Conservation (phyloP, 2,888 invertebrate species). For the Cataglyphis rosenhaueri region DNA sequence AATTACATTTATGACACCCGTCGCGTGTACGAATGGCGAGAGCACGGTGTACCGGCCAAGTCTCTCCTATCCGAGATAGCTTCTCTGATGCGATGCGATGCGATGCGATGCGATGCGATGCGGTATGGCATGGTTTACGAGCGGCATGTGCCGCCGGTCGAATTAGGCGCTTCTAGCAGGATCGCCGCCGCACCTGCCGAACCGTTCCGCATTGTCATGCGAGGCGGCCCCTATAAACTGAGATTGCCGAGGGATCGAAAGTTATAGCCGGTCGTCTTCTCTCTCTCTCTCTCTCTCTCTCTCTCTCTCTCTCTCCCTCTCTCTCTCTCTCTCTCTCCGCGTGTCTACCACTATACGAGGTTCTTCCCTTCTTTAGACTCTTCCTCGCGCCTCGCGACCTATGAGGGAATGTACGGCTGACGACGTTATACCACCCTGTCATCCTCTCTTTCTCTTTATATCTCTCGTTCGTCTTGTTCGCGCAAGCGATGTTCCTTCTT, state of each 20-base stretch:
- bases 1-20: constrained; percentile 64
- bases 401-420: constrained; percentile 63
- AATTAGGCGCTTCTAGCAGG: constrained; percentile 68
- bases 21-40: constrained; percentile 63
- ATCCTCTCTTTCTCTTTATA: not conserved
- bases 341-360: constrained; percentile 27
- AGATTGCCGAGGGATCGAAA: constrained; percentile 76
- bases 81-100: constrained; percentile 2
- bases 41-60: constrained; percentile 40
- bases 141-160: constrained; percentile 71
- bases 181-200: constrained; percentile 63
- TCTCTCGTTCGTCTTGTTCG: constrained; percentile 11
- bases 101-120: not conserved
- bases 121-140: constrained; percentile 74
- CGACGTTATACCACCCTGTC: constrained; percentile 48
- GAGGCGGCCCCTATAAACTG: constrained; percentile 76
- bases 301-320: not conserved
- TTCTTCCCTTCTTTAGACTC: constrained; percentile 46
- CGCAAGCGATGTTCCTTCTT: constrained; percentile 27
- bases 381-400: constrained; percentile 56
- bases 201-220: constrained; percentile 74
- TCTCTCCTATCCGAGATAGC: constrained; percentile 26
- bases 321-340: not conserved
- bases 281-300: not conserved
- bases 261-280: constrained; percentile 71